A percentile compares a stretch with the other conserved stretches of the same genome.
Conservation (phyloP, 2,888 invertebrate genomes). For the Zaprionus bogoriensis region DNA sequence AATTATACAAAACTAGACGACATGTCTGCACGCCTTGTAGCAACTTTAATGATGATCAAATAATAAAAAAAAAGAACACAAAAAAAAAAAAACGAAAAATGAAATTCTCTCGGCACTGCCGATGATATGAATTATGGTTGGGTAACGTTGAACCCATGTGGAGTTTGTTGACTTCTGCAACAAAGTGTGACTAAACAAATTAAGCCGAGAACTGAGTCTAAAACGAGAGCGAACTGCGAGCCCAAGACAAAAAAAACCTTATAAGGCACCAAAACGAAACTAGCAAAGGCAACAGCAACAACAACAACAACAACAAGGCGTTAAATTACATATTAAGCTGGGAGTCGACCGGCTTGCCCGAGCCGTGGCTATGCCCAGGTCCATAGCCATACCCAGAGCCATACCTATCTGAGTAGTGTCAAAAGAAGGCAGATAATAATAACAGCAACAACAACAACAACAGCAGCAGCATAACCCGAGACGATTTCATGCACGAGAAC, state of each 20-base stretch:
- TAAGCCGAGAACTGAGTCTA: constrained; percentile 58
- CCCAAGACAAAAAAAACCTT: constrained; percentile 25
- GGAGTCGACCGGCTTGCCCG: constrained; percentile 4
- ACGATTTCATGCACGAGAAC: constrained; percentile 66
- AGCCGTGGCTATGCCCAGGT: no score
- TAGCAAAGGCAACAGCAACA: constrained; percentile 29
- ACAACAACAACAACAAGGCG: constrained; percentile 44
- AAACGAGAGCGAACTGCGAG: constrained; percentile 43
- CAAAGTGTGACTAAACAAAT: constrained; percentile 76
- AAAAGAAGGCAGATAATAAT: constrained; percentile 50
- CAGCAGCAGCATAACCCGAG: constrained; percentile 15
- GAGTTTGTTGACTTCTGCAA: constrained; percentile 76
- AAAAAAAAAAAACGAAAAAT: constrained; percentile 14
- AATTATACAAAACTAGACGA: constrained; percentile 62
- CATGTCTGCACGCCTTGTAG: constrained; percentile 46
- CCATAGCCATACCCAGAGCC: neutral
- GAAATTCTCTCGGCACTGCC: constrained; percentile 4
- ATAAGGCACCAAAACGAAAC: constrained; percentile 36
- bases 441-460: constrained; percentile 23
- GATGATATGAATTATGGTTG: constrained; percentile 32
- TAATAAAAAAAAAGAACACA: constrained; percentile 14
- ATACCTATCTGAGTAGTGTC: constrained; percentile 39
- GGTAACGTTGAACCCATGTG: constrained; percentile 64
- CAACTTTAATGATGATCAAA: constrained; percentile 58
- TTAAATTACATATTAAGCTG: constrained; percentile 70